Percentiles rank a stretch among this genome's conserved stretches.
Conservation (phyloP, 2,113 vertebrate genomes). For the Calypte anna region DNA sequence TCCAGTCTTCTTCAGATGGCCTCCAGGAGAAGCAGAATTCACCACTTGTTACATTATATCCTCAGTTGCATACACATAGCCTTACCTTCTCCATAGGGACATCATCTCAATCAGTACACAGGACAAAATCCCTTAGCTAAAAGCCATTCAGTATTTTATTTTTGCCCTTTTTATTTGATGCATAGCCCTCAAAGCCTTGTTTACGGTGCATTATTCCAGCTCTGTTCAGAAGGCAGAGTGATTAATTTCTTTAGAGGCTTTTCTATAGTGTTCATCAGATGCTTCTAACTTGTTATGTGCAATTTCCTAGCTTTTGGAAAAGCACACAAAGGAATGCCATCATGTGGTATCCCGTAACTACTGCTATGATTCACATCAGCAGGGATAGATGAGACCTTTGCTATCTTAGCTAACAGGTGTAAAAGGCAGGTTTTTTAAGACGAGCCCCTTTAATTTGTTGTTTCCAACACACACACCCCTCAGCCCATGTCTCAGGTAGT, state of each 20-base stretch:
- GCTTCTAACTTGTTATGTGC: slow-evolving; percentile 34
- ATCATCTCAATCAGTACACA: background rate
- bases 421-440: background rate
- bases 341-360: slow-evolving; percentile 10
- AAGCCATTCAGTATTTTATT: slow-evolving; percentile 22
- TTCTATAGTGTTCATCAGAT: slow-evolving; percentile 64
- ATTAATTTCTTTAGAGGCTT: slow-evolving; percentile 59
- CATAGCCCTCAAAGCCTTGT: slow-evolving; percentile 47
- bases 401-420: slow-evolving; percentile 33
- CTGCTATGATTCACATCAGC: background rate
- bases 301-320: slow-evolving; percentile 66
- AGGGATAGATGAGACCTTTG: slow-evolving; percentile 21
- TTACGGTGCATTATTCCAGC: slow-evolving; percentile 37
- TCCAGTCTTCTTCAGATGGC: background rate
- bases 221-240: slow-evolving; percentile 50
- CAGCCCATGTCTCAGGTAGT: background rate
- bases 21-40: background rate
- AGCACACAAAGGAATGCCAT: slow-evolving; percentile 33
- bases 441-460: background rate
- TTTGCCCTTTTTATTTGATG: slow-evolving; percentile 41
- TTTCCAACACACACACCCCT: background rate
- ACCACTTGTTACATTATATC: background rate
- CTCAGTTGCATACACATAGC: background rate
- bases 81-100: background rate
- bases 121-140: slow-evolving; percentile 16